Evolutionary conservation across 2,113 vertebrate species (phyloP), one percentile per base, ranked within the genome.

Genomic region (Sylvietta virens): DNA sequence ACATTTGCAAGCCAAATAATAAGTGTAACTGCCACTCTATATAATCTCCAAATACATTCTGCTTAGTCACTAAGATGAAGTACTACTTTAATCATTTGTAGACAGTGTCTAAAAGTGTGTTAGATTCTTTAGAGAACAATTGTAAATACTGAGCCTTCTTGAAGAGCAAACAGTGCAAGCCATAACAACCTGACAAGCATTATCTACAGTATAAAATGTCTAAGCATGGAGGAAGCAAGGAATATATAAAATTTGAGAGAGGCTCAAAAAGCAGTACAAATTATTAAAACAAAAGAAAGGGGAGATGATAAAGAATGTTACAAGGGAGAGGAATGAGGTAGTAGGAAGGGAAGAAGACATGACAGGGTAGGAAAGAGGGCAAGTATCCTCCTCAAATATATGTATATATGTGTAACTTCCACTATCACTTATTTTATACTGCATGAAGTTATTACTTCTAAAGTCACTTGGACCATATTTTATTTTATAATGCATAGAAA

Each of bases 21-120:
- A 35, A 81, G 35, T 23, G 37, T 60, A 94, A 86, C 51, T 88
- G 88, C 20, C 81, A 66, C 74, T 54, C 85, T 90, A 58, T 86
- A 73, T 78, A 69, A 88, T 78, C 51, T 81, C 79, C 90, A 94
- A 56, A 92, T 62, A 70, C 22, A 83, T 95, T 93, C 67, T 94
- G 90, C 88, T 96, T 93, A 97, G 92, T 95, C 93, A 95, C 88
- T 60, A 66, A 66, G 66, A 88, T 70, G 30, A 93, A 93, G 60
- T 53, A 57, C 24, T 72, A 53, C 61, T 50, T 67, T 58, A 88
- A 31, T 73, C 42, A 42, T 71, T 83, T 90, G 60, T 70, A 81
- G 87, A 69, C 54, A 60, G 51, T 21, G 48, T 35, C 71, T 47
- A 58, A 51, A 87, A 92, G 17, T n/a, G 39, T 33, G 39, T 51